Evolutionary conservation across 2,113 vertebrate species (phyloP), one percentile per base, ranked within the genome.

Genomic region (Salvelinus alpinus): DNA sequence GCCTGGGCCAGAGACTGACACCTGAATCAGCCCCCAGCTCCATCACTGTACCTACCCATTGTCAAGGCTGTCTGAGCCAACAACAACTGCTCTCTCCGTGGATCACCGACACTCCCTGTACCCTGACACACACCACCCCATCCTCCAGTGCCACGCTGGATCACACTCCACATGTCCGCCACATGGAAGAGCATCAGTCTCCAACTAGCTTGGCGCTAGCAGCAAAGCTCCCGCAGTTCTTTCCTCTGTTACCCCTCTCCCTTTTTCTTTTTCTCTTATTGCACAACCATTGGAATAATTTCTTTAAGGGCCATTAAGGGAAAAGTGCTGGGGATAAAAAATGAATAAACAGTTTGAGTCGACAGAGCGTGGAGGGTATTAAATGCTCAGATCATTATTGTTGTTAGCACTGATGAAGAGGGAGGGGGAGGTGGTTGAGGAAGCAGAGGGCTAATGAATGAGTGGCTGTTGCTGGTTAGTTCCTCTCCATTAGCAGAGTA

Each of bases 361-460:
- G 72, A 75, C 27, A 78, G 78, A 83, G 85, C 80, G 64, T 79
- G 73, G 77, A 88, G 80, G 77, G 88, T 86, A 90, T 92, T 92
- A 91, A 89, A 87, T 84, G 81, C 89, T 89, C 87, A 88, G 82
- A 88, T 92, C 85, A 90, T 88, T 88, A 90, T 85, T 87, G 84
- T 88, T 86, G 86, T 89, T 85, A 82, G 76, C 81, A 75, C 38
- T 80, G 86, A 78, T 85, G 84, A 81, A 78, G 78, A 76, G 75
- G 77, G 78, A 70, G 70, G 79, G 48, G 70, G 76, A 71, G 71
- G 78, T 38, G 70, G 73, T 31, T 68, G 8, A 69, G 79, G 85
- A 86, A 88, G 77, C 69, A 73, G 66, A 72, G 65, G 65, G 79
- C 80, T 89, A 88, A 91, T 89, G 76, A 79, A 81, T 78, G 78